phyloP scores from a whole-genome alignment of 53 echinoderm and acorn worm species.

The Arbacia lixula region DNA sequence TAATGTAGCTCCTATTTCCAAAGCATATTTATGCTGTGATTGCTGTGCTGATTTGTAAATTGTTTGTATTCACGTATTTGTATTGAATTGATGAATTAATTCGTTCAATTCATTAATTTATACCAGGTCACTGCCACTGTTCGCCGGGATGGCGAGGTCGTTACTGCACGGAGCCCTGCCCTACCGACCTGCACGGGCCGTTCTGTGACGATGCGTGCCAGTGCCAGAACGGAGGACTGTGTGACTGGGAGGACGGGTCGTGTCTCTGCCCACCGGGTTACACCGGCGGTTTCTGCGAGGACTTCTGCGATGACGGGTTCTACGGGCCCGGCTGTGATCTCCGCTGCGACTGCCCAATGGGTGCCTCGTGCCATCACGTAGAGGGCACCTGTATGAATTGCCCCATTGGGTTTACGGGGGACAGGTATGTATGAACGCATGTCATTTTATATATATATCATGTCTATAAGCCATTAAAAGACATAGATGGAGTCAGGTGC shows the following conservation, averaged over 20 bases:
- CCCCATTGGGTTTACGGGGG: slow-evolving; percentile 5
- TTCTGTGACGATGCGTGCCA: slow-evolving; percentile 9
- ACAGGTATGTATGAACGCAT: background rate
- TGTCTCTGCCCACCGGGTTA: slow-evolving; percentile 34
- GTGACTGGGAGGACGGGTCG: slow-evolving; percentile 32
- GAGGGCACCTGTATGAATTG: slow-evolving; percentile 13
- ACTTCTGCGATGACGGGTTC: slow-evolving; percentile 5
- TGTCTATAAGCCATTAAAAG: too few relatives aligned
- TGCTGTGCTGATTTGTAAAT: too few relatives aligned
- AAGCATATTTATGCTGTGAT: too few relatives aligned
- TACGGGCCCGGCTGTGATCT: slow-evolving; percentile 45
- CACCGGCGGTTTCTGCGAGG: slow-evolving; percentile 8
- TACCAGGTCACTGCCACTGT: slow-evolving; percentile 53
- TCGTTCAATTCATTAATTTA: too few relatives aligned
- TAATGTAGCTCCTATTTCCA: too few relatives aligned
- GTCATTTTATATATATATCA: too few relatives aligned
- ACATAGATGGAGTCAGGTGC: too few relatives aligned
- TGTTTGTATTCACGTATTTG: too few relatives aligned
- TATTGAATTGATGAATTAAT: too few relatives aligned
- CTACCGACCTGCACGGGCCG: background rate
- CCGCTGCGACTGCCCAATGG: slow-evolving; percentile 20
- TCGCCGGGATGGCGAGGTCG: slow-evolving; percentile 52
- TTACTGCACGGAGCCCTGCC: slow-evolving; percentile 49
- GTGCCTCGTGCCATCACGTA: slow-evolving; percentile 5
- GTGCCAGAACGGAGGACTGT: slow-evolving; percentile 30